A percentile compares a stretch with the other conserved stretches of the same genome.
Evolutionary conservation across 2,797 vertebrate species (phyloP).

Genomic region (Phrynocephalus guinanensis): DNA sequence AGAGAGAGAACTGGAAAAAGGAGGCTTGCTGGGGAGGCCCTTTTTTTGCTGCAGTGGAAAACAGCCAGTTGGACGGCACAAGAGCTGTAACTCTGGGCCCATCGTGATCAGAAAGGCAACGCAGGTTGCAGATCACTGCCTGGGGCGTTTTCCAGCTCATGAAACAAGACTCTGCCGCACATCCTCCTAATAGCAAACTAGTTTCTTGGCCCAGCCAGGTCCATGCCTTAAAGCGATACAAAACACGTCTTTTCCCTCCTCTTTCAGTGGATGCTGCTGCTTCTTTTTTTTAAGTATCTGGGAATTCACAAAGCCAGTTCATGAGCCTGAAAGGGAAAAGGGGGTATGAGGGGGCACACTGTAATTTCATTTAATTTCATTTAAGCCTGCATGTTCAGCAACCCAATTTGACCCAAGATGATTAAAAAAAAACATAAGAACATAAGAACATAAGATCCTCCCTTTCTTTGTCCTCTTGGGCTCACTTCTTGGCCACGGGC

Average conservation of each 20-base stretch:
- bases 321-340: neutral
- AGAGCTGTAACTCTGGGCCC: too few relatives aligned
- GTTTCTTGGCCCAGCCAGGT: neutral
- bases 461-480: neutral
- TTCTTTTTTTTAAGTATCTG: neutral
- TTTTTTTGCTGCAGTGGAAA: neutral
- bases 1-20: neutral
- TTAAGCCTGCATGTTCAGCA: neutral
- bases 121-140: neutral
- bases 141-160: neutral
- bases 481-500: too few relatives aligned
- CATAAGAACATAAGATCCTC: too few relatives aligned
- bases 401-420: neutral
- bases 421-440: too few relatives aligned
- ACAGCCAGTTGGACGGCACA: neutral
- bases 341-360: too few relatives aligned
- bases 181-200: neutral
- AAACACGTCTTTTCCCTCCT: neutral
- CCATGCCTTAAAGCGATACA: neutral
- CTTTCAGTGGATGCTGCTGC: neutral
- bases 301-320: neutral
- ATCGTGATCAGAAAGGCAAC: neutral
- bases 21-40: neutral
- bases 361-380: too few relatives aligned
- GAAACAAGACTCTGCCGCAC: neutral